A percentile compares a stretch with the other conserved stretches of the same genome.
Evolutionary conservation across 1,140 invertebrate genomes (phyloP).

Genomic region (Lordiphosa mommai): DNA sequence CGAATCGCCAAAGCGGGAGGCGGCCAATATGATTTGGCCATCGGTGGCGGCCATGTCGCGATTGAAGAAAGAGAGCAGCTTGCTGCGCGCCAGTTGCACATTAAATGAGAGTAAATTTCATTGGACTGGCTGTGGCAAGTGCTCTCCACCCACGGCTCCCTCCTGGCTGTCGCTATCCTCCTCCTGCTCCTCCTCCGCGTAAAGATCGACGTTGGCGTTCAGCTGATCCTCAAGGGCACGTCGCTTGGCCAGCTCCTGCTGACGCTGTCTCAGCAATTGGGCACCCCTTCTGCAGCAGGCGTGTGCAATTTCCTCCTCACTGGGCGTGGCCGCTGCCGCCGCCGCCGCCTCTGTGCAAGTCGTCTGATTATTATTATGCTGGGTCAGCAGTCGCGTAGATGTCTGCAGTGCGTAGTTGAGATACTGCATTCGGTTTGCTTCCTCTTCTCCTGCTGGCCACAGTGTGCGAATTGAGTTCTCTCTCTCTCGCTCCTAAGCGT

Average conservation of each 20-base stretch:
- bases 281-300: slow-evolving; percentile 66
- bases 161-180: slow-evolving; percentile 16
- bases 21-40: slow-evolving; percentile 90
- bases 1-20: slow-evolving; percentile 89
- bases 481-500: not conserved
- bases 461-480: slow-evolving; percentile 57
- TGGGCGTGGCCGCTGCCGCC: slow-evolving; percentile 14
- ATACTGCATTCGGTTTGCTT: slow-evolving; percentile 79
- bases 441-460: slow-evolving; percentile 60
- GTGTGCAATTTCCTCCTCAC: slow-evolving; percentile 52
- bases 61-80: slow-evolving; percentile 78
- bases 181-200: slow-evolving; percentile 3
- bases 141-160: slow-evolving; percentile 42
- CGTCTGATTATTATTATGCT: slow-evolving; percentile 39
- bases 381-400: slow-evolving; percentile 77
- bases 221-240: slow-evolving; percentile 61
- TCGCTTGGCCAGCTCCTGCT: slow-evolving; percentile 53
- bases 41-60: slow-evolving; percentile 89
- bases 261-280: slow-evolving; percentile 56
- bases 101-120: slow-evolving; percentile 79
- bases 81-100: slow-evolving; percentile 78
- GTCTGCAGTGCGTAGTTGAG: slow-evolving; percentile 78
- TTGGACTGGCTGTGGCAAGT: slow-evolving; percentile 65
- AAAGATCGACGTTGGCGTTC: slow-evolving; percentile 38
- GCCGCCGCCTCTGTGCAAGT: slow-evolving; percentile 20